Conservation (phyloP, 2,888 invertebrate genomes). For the Empis stercorea region DNA sequence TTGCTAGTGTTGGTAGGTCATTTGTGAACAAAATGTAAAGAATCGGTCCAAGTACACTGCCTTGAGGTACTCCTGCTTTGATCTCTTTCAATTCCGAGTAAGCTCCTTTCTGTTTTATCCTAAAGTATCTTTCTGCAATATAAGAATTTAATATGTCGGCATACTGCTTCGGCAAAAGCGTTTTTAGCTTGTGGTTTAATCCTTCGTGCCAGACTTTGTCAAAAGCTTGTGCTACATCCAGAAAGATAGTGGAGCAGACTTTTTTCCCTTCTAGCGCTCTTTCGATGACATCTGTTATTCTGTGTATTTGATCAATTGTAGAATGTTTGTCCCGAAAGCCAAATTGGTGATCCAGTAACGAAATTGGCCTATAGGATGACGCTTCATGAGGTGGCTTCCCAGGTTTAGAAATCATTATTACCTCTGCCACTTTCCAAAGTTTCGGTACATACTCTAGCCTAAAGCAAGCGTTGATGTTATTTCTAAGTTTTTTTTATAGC, state of each 20-base stretch:
- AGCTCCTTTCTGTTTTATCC: background rate
- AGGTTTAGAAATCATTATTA: background rate
- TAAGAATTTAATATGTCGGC: background rate
- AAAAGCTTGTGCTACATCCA: background rate
- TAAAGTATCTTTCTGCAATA: background rate
- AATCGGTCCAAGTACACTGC: slow-evolving; percentile 2
- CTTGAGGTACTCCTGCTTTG: slow-evolving; percentile 1
- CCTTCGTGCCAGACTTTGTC: background rate
- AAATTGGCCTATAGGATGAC: background rate
- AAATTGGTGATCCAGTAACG: background rate
- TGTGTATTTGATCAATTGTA: background rate
- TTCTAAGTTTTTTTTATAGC: too few relatives aligned
- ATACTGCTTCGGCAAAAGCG: too few relatives aligned
- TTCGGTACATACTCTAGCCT: background rate
- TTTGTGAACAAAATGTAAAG: slow-evolving; percentile 3
- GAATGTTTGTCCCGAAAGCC: background rate
- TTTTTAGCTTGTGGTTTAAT: background rate
- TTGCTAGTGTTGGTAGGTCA: background rate
- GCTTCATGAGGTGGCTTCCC: background rate
- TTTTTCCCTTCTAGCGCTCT: background rate
- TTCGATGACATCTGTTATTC: background rate
- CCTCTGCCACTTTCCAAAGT: background rate
- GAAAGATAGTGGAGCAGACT: background rate
- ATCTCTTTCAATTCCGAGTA: slow-evolving; percentile 1
- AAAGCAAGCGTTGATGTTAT: too few relatives aligned